Conservation (phyloP, 2,888 invertebrate genomes). For the Ptychoptera albimana region DNA sequence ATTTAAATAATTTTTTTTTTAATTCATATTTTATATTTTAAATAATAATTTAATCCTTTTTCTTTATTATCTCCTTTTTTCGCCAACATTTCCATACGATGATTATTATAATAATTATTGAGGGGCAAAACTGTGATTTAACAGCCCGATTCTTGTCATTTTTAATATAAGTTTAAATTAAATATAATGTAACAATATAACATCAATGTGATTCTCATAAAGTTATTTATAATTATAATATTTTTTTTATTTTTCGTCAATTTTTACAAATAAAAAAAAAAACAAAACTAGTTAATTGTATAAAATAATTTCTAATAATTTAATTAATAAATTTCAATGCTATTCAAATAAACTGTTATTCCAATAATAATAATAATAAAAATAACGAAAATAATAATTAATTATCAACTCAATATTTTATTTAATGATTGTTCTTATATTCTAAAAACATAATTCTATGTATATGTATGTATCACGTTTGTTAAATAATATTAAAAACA, state of each 20-base stretch:
- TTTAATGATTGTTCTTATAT: background rate
- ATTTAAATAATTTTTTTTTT: background rate
- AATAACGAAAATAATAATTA: too few relatives aligned
- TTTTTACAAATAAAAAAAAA: constrained; percentile 1
- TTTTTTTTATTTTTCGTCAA: constrained; percentile 5
- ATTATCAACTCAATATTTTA: too few relatives aligned
- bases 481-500: constrained; percentile 1
- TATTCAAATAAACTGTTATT: too few relatives aligned
- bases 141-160: constrained; percentile 11
- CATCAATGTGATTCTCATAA: too few relatives aligned
- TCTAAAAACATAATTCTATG: background rate
- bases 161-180: constrained; percentile 1
- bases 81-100: background rate
- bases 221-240: background rate
- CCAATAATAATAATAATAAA: too few relatives aligned
- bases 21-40: constrained; percentile 4
- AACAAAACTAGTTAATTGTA: background rate
- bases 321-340: too few relatives aligned
- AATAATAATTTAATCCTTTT: background rate
- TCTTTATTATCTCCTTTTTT: background rate
- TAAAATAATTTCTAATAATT: constrained; percentile 1
- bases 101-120: background rate
- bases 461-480: constrained; percentile 1
- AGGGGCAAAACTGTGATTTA: constrained; percentile 12
- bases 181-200: too few relatives aligned